phyloP scores from a whole-genome alignment of 2,113 vertebrate species.

The Cebidichthys violaceus region DNA sequence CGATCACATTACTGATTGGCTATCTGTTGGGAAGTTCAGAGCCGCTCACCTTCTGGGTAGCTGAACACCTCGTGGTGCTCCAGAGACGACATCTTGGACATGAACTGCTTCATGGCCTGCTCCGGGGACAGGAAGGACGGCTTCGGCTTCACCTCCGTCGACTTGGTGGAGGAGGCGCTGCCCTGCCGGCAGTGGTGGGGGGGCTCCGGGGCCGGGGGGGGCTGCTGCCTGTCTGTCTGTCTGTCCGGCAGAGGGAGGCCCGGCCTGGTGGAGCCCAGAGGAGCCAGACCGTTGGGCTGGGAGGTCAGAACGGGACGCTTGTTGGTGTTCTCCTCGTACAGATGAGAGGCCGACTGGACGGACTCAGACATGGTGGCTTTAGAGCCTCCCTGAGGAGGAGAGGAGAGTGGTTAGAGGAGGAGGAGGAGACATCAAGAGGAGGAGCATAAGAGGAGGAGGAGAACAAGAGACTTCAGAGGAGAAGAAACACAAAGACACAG shows the following conservation, averaged over 20 bases:
- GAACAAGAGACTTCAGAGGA: too few relatives aligned
- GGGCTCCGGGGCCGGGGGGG: constrained; percentile 80
- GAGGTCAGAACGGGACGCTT: constrained; percentile 92
- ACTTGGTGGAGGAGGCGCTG: constrained; percentile 92
- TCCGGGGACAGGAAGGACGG: constrained; percentile 87
- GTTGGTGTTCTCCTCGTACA: constrained; percentile 96
- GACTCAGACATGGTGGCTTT: constrained; percentile 72
- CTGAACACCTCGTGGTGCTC: constrained; percentile 97
- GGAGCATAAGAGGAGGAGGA: neutral
- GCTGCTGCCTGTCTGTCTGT: constrained; percentile 60
- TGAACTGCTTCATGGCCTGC: constrained; percentile 97
- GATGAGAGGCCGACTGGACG: constrained; percentile 85
- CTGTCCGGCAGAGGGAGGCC: constrained; percentile 88
- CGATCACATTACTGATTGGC: neutral
- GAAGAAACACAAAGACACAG: too few relatives aligned
- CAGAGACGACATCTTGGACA: constrained; percentile 94
- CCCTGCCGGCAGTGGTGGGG: constrained; percentile 88
- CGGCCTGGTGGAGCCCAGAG: constrained; percentile 82
- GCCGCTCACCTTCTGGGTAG: constrained; percentile 86
- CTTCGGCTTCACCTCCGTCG: constrained; percentile 85
- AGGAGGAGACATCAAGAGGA: neutral
- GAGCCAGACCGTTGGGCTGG: constrained; percentile 93
- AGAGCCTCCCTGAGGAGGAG: constrained; percentile 63
- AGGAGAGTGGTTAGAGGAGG: neutral
- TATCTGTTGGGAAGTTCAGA: neutral